Evolutionary conservation across 2,113 vertebrate genomes (phyloP).

Genomic region (Cepphus grylle): DNA sequence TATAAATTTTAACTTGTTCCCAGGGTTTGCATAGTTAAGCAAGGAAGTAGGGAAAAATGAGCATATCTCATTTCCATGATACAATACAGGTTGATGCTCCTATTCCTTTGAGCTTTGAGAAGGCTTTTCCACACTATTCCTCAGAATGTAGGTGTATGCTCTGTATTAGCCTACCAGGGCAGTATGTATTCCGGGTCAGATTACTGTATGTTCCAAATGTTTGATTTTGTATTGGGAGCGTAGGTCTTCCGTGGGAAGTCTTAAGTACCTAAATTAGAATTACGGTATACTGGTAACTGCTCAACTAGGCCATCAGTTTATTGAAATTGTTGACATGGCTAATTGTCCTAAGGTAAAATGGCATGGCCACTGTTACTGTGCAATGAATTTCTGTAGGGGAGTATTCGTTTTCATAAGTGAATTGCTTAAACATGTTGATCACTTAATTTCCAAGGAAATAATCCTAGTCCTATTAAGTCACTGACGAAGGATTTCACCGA

Average conservation of each 20-base stretch:
- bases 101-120: background rate
- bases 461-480: background rate
- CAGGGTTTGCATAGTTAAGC: background rate
- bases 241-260: background rate
- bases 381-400: slow-evolving; percentile 44
- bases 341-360: slow-evolving; percentile 60
- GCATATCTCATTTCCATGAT: background rate
- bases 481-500: background rate
- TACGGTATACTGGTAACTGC: background rate
- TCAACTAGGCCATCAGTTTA: background rate
- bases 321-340: slow-evolving; percentile 56
- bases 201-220: background rate
- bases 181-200: background rate
- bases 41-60: background rate
- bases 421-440: slow-evolving; percentile 51
- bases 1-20: background rate
- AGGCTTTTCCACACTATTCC: background rate
- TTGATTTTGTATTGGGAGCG: background rate
- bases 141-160: background rate
- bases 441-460: slow-evolving; percentile 15
- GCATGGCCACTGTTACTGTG: slow-evolving; percentile 51
- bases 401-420: slow-evolving; percentile 58
- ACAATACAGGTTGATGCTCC: background rate
- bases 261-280: background rate
- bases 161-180: background rate